Evolutionary conservation across 1,140 invertebrate genomes (phyloP).

Genomic region (Orius laevigatus): DNA sequence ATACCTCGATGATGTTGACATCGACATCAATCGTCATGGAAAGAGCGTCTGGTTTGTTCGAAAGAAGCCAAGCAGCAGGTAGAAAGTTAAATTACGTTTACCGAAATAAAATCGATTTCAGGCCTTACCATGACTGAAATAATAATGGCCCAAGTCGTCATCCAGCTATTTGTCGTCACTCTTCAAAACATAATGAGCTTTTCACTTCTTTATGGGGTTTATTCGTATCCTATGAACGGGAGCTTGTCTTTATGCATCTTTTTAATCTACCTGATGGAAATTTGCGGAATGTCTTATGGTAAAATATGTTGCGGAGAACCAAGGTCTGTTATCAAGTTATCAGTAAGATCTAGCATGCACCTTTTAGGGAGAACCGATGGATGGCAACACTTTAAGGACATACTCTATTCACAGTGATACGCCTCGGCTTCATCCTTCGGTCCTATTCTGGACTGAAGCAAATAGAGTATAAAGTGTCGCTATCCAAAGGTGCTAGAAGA

Average conservation of each 20-base stretch:
- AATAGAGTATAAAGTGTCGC: no score
- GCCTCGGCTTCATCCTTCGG: no score
- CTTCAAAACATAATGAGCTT: conserved; percentile 14
- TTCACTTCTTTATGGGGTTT: conserved; percentile 7
- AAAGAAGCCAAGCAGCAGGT: conserved; percentile 17
- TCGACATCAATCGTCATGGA: conserved; percentile 15
- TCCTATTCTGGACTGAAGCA: no score
- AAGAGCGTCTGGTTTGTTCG: conserved; percentile 13
- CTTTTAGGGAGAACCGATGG: no score
- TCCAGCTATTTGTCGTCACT: conserved; percentile 12
- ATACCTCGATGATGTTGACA: conserved; percentile 13
- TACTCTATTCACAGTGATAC: no score
- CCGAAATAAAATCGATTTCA: conserved; percentile 8
- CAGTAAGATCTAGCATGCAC: no score
- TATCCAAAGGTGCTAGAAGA: no score
- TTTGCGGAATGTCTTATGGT: conserved; percentile 15
- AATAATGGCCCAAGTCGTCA: conserved; percentile 10
- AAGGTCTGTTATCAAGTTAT: background rate
- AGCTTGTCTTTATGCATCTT: conserved; percentile 2
- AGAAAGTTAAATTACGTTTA: no score
- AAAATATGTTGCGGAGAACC: background rate
- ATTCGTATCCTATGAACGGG: conserved; percentile 9
- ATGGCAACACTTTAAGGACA: no score
- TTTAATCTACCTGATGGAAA: conserved; percentile 7
- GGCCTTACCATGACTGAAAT: conserved; percentile 14